Percentiles rank a stretch among this genome's conserved stretches.
phyloP scores from a whole-genome alignment of 2,113 vertebrate species.

The Synchiropus splendidus region DNA sequence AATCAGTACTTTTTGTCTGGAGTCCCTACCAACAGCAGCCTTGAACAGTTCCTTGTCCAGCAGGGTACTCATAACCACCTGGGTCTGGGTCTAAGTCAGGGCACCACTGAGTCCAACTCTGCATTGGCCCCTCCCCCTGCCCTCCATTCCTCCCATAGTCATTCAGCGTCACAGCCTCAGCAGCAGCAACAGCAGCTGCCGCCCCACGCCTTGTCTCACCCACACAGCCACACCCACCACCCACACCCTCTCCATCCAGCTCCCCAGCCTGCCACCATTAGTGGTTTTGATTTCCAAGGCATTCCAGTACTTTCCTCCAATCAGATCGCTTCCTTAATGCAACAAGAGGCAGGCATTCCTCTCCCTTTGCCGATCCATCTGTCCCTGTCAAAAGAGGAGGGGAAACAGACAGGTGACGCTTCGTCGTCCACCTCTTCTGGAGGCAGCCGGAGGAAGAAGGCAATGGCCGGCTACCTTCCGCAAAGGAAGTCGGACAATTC shows the following conservation, averaged over 20 bases:
- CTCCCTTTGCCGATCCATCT: constrained; percentile 69
- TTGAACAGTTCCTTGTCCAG: constrained; percentile 73
- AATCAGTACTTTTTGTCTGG: constrained; percentile 75
- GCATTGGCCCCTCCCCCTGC: constrained; percentile 64
- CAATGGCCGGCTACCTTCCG: constrained; percentile 72
- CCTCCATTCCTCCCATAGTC: constrained; percentile 68
- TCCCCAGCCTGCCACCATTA: constrained; percentile 62
- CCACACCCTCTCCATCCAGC: constrained; percentile 71
- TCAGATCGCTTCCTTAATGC: constrained; percentile 71
- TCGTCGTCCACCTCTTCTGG: constrained; percentile 50
- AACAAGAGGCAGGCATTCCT: constrained; percentile 68
- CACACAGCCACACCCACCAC: constrained; percentile 67
- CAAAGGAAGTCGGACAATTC: constrained; percentile 66
- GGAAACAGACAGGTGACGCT: constrained; percentile 46
- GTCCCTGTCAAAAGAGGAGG: constrained; percentile 67
- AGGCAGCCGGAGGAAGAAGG: constrained; percentile 71
- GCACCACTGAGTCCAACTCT: constrained; percentile 56
- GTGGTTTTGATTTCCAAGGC: constrained; percentile 71
- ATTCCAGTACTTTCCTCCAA: constrained; percentile 74
- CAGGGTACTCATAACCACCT: constrained; percentile 71
- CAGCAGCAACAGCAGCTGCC: constrained; percentile 69
- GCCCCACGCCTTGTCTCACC: constrained; percentile 68
- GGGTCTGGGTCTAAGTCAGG: constrained; percentile 59
- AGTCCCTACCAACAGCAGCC: constrained; percentile 68
- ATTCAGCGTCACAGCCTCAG: constrained; percentile 57